A percentile compares a stretch with the other conserved stretches of the same genome.
These are phyloP conservation scores for Laupala kohalensis DNA, from an alignment of 1,140 invertebrate genomes.

Conservation along the genomic window DNA sequence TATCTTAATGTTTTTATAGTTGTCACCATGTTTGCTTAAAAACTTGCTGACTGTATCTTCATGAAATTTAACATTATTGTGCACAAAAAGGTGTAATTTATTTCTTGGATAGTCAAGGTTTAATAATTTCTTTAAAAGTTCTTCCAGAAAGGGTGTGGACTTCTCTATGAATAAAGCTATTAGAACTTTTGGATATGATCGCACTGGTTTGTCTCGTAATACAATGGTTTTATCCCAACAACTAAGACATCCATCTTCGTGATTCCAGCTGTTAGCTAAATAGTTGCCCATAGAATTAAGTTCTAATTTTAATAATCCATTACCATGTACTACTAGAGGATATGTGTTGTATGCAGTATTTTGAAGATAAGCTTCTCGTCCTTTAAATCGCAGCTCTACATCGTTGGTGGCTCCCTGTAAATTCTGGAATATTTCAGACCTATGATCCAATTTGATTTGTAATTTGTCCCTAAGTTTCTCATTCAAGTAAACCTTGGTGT, in stretches of 20 bases:
- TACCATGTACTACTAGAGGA: constrained; percentile 89
- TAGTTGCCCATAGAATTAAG: constrained; percentile 85
- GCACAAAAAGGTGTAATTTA: constrained; percentile 72
- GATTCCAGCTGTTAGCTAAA: constrained; percentile 70
- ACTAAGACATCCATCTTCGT: constrained; percentile 56
- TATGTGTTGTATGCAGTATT: constrained; percentile 69
- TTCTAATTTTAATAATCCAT: constrained; percentile 73
- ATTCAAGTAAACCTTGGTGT: constrained; percentile 77
- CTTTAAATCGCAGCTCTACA: constrained; percentile 54
- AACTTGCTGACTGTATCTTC: constrained; percentile 50
- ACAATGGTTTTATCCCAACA: constrained; percentile 47
- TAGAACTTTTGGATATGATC: constrained; percentile 50
- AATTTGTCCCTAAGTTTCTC: constrained; percentile 50
- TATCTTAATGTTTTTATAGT: constrained; percentile 58
- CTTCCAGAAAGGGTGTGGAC: constrained; percentile 82
- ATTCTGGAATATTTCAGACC: constrained; percentile 88
- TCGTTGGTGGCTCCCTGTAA: constrained; percentile 77
- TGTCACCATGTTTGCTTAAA: constrained; percentile 34
- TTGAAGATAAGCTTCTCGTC: constrained; percentile 48
- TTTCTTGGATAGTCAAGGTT: constrained; percentile 74
- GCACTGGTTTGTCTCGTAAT: constrained; percentile 23
- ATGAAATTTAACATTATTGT: constrained; percentile 67
- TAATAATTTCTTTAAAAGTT: constrained; percentile 65
- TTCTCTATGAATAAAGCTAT: constrained; percentile 73
- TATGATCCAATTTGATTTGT: constrained; percentile 77